phyloP scores from a whole-genome alignment of 2,113 vertebrate species.

The Oenanthe oenanthe region DNA sequence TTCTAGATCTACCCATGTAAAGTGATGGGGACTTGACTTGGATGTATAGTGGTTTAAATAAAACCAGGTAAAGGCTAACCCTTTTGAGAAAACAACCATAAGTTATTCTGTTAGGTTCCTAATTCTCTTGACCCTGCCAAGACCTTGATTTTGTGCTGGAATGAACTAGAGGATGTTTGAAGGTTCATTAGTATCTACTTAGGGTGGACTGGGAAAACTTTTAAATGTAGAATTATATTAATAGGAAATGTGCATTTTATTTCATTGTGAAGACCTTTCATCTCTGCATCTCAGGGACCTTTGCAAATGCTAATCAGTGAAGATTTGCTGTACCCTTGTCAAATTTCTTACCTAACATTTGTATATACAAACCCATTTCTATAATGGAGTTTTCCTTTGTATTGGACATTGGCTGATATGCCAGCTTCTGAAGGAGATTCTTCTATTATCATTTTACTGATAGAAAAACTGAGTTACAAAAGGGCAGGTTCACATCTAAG shows the following conservation, averaged over 20 bases:
- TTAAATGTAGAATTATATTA: neutral
- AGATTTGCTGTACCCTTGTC: slow-evolving; percentile 5
- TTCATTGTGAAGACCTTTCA: neutral
- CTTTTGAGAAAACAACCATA: neutral
- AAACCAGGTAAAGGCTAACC: neutral
- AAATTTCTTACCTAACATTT: slow-evolving; percentile 6
- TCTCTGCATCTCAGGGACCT: neutral
- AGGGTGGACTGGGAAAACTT: neutral
- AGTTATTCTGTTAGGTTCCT: neutral
- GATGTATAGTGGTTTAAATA: neutral
- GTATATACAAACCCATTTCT: slow-evolving; percentile 5
- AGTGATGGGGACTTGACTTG: neutral
- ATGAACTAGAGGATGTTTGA: neutral
- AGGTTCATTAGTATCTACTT: slow-evolving; percentile 19
- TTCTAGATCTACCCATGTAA: neutral
- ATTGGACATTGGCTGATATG: slow-evolving; percentile 25
- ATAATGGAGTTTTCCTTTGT: slow-evolving; percentile 48
- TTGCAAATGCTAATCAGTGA: slow-evolving; percentile 26
- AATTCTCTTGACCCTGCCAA: neutral
- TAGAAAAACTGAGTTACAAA: slow-evolving; percentile 31
- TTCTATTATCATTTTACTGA: slow-evolving; percentile 4
- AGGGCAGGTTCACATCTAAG: slow-evolving; percentile 14
- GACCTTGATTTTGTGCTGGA: neutral
- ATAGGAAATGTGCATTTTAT: neutral
- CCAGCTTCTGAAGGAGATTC: slow-evolving; percentile 16